Conservation (phyloP, 2,888 invertebrate species). For the Seira musarum region DNA sequence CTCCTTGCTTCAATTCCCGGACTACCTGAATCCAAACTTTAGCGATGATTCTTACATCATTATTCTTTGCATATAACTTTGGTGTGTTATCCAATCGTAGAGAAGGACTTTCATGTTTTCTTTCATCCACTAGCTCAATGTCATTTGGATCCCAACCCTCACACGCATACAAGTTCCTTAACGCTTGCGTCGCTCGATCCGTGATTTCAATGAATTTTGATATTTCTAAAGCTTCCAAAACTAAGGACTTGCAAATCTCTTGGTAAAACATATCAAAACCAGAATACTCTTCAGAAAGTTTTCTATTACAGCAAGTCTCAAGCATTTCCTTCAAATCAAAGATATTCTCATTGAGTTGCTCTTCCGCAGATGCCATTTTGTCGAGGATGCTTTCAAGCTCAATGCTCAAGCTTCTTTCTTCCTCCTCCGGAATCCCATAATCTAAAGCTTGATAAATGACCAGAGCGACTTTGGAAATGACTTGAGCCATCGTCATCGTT, state of each 20-base stretch:
- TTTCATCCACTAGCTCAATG: neutral
- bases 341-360: neutral
- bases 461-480: constrained; percentile 24
- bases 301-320: neutral
- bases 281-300: neutral
- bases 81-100: neutral
- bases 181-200: constrained; percentile 3
- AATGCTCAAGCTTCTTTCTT: constrained; percentile 33
- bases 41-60: constrained; percentile 17
- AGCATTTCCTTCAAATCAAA: neutral
- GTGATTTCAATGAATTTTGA: constrained; percentile 32
- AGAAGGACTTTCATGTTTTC: neutral
- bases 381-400: constrained; percentile 29
- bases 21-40: constrained; percentile 43
- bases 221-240: constrained; percentile 30
- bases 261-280: constrained; percentile 5
- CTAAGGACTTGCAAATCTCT: constrained; percentile 8
- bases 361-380: constrained; percentile 14
- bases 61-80: neutral
- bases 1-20: constrained; percentile 25
- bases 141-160: neutral
- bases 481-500: neutral
- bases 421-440: constrained; percentile 41
- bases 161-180: neutral
- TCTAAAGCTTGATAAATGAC: constrained; percentile 42